Evolutionary conservation across 2,113 vertebrate genomes (phyloP).

Genomic region (Callithrix jacchus): DNA sequence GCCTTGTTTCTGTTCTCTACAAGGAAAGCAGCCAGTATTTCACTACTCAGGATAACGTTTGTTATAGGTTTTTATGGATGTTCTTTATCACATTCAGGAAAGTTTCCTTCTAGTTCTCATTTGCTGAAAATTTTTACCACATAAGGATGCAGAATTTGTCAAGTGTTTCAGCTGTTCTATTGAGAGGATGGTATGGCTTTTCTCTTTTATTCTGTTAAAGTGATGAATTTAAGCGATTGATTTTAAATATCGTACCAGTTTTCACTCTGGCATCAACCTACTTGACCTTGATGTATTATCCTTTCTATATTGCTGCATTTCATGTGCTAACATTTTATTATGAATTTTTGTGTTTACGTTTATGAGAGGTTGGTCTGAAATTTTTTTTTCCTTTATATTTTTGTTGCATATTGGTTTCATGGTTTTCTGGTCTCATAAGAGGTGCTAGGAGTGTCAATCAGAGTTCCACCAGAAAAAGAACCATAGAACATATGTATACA

Average conservation of each 20-base stretch:
- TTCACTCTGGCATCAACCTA: background rate
- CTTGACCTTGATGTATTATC: background rate
- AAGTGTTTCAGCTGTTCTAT: background rate
- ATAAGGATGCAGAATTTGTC: background rate
- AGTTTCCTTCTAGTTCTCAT: background rate
- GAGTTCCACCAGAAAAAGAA: background rate
- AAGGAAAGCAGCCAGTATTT: background rate
- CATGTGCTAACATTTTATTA: background rate
- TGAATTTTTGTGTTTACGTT: slow-evolving; percentile 42
- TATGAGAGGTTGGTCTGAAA: background rate
- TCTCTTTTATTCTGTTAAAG: slow-evolving; percentile 37
- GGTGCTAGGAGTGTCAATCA: background rate
- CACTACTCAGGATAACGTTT: background rate
- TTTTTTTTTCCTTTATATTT: slow-evolving; percentile 12
- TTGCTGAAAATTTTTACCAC: background rate
- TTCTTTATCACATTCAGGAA: background rate
- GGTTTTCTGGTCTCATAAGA: background rate
- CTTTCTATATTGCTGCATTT: slow-evolving; percentile 3
- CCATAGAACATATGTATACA: background rate
- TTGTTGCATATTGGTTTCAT: slow-evolving; percentile 24
- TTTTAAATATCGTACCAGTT: slow-evolving; percentile 11
- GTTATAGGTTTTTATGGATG: background rate
- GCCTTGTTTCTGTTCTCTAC: background rate
- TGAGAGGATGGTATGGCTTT: background rate
- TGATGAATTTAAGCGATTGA: slow-evolving; percentile 9